Evolutionary conservation across 2,888 invertebrate genomes (phyloP).

Genomic region (Catotricha subobsoleta): DNA sequence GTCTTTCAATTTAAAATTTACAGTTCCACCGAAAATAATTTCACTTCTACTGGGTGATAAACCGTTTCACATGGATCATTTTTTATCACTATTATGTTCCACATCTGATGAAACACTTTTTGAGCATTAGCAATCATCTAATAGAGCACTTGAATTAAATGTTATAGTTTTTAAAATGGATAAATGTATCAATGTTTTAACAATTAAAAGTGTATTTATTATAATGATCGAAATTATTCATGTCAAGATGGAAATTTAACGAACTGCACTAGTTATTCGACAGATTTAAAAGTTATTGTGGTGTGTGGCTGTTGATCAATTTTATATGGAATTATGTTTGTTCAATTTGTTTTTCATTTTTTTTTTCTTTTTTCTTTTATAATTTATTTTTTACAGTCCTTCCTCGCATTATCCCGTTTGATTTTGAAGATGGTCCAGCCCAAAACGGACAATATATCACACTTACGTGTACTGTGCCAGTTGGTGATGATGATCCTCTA

Average conservation of each 20-base stretch:
- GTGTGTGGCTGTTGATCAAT: too few species aligned
- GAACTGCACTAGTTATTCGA: constrained; percentile 47
- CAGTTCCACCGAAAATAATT: constrained; percentile 59
- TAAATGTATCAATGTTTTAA: constrained; percentile 37
- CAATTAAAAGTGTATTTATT: too few species aligned
- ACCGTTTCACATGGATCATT: constrained; percentile 48
- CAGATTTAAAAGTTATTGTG: constrained; percentile 51
- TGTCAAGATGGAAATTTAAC: constrained; percentile 57
- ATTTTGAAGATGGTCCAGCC: constrained; percentile 56
- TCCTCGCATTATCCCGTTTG: constrained; percentile 65
- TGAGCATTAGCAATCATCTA: constrained; percentile 40
- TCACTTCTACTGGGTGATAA: constrained; percentile 59
- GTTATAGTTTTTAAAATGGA: constrained; percentile 30
- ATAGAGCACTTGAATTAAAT: constrained; percentile 40
- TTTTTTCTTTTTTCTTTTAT: too few species aligned
- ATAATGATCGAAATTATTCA: constrained; percentile 61
- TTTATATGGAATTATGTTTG: too few species aligned
- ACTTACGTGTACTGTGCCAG: constrained; percentile 50
- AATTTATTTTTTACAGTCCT: constrained; percentile 43
- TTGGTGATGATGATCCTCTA: constrained; percentile 63
- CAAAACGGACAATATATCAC: constrained; percentile 51
- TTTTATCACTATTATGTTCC: constrained; percentile 33
- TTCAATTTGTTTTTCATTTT: too few species aligned
- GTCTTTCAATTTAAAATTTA: too few species aligned
- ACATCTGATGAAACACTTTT: constrained; percentile 37